Evolutionary conservation across 2,797 vertebrate species (phyloP).

Genomic region (Mus caroli): DNA sequence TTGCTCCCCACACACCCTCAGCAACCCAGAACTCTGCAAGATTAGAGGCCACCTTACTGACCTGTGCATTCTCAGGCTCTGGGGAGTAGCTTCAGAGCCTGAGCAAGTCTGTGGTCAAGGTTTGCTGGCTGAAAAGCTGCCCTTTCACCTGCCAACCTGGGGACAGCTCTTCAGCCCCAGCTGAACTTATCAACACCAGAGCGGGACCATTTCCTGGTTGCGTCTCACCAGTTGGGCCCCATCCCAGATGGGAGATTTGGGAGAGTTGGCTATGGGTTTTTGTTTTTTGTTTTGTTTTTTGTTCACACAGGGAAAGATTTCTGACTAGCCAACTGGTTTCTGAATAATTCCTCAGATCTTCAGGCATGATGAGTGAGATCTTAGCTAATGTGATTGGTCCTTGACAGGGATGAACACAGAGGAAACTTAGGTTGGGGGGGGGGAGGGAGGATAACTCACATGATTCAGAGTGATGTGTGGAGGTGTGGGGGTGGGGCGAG

Average conservation of each 20-base stretch:
- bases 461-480: neutral
- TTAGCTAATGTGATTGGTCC: neutral
- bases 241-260: constrained; percentile 40
- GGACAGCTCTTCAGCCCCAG: neutral
- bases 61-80: neutral
- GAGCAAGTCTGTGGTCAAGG: neutral
- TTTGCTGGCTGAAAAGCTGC: neutral
- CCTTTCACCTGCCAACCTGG: constrained; percentile 37
- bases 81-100: neutral
- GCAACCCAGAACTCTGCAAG: neutral
- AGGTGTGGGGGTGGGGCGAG: fast-evolving
- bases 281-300: neutral
- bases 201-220: constrained; percentile 32
- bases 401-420: neutral
- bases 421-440: neutral
- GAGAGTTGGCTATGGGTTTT: neutral
- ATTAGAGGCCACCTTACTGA: neutral
- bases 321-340: neutral
- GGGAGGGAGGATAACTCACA: neutral
- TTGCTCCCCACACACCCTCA: neutral
- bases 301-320: constrained; percentile 29
- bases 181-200: neutral
- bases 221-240: constrained; percentile 18
- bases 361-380: neutral
- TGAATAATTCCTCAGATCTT: neutral